Base-by-base conservation (phyloP, 2,113 vertebrate genomes). In the Scopus umbretta region DNA sequence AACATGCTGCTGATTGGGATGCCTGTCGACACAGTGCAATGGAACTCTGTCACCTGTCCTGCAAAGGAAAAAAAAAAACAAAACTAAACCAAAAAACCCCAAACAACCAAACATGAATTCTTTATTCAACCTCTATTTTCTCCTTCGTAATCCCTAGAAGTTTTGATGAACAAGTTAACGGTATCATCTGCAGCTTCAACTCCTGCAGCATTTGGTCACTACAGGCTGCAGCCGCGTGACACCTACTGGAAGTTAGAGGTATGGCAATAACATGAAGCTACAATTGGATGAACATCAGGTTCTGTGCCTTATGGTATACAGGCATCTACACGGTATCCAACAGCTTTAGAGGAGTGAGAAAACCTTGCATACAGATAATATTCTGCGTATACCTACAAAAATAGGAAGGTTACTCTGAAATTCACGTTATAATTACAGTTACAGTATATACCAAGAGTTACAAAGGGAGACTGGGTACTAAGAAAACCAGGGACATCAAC, bases 1-100 rank as follows among this genome's bases (percentile, higher is more conserved):
- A 68, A 99, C 98, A 89, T 99, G 99, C 97, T 99, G 99, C 83
- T 99, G 99, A 97, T 98, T 99, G 7, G 99, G 99, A 97, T 99
- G 99, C 97, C 99, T 98, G 92, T 99, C 99, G 74, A 99, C 98
- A 75, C 99, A 99, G 97, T 99, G 99, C 50, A 99, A 97, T 15
- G 99, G 99, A 84, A 99, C 98, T 97, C 99, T 97, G 59, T 99
- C 99, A 29, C 99, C 98, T 55, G 99, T 98, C 91, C 99, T 99
- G 93, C 63, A 76, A 61, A 68, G 47, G 63, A 84, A 70, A 71
- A 52, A 14, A 52, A 16, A 17, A 34, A 49, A 61, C 80, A 66
- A 2, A 59, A 63, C 11, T 7, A 21, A 7, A 10, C 20, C 49
- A 50, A 67, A 6, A 43, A 43, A 11, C 42, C 10, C 42, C 7